Conservation (phyloP, 2,797 vertebrate genomes). For the Gymnothorax reevesii region DNA sequence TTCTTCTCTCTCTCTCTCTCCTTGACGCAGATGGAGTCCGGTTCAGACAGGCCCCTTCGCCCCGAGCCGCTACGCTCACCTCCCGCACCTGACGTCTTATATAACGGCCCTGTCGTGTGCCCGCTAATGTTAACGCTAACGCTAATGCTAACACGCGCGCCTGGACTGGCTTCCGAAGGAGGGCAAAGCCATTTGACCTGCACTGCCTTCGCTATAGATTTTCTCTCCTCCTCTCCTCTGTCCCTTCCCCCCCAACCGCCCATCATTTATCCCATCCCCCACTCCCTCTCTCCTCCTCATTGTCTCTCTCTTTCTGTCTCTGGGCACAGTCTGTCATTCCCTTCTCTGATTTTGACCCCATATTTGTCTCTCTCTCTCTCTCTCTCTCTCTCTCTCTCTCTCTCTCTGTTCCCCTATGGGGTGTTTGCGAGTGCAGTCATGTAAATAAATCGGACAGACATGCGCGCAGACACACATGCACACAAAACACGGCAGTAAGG, state of each 20-base stretch:
- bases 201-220: slow-evolving; percentile 12
- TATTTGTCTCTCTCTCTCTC: neutral
- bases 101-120: neutral
- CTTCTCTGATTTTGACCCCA: neutral
- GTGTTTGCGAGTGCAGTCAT: slow-evolving; percentile 36
- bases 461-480: slow-evolving; percentile 40
- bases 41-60: slow-evolving; percentile 44
- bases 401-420: slow-evolving; percentile 28
- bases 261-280: slow-evolving; percentile 18
- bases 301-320: slow-evolving; percentile 23
- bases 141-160: neutral
- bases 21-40: slow-evolving; percentile 59
- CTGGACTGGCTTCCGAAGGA: neutral
- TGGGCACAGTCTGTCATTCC: neutral
- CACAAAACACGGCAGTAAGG: neutral
- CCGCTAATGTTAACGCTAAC: neutral
- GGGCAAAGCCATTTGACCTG: slow-evolving; percentile 28
- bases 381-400: neutral
- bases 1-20: neutral
- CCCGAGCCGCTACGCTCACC: neutral
- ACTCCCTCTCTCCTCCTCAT: slow-evolving; percentile 17
- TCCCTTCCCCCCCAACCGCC: neutral
- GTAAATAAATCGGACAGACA: slow-evolving; percentile 50
- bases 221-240: slow-evolving; percentile 4
- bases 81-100: slow-evolving; percentile 26